A percentile compares a stretch with the other conserved stretches of the same genome.
phyloP scores from a whole-genome alignment of 2,113 vertebrate species.

The Macaca nemestrina region DNA sequence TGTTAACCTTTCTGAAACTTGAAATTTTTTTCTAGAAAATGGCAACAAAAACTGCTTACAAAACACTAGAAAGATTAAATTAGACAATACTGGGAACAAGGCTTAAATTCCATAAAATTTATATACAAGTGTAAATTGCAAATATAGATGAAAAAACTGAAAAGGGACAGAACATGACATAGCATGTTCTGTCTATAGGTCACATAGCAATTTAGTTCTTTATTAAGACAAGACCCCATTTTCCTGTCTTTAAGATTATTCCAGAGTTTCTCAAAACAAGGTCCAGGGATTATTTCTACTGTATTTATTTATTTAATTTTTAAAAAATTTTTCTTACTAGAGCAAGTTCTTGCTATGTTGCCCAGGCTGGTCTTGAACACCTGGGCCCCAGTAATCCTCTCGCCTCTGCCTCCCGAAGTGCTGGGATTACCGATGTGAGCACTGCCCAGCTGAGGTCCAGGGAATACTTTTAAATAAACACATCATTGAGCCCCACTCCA shows the following conservation, averaged over 20 bases:
- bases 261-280: not conserved
- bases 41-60: not conserved
- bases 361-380: not conserved
- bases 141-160: not conserved
- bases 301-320: too few species aligned
- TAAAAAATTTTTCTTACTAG: too few species aligned
- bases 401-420: not conserved
- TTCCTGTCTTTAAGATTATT: not conserved
- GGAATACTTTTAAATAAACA: not conserved
- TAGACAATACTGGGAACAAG: not conserved
- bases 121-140: not conserved
- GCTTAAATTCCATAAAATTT: not conserved
- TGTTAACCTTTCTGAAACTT: not conserved
- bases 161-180: not conserved
- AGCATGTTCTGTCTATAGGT: not conserved
- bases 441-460: not conserved
- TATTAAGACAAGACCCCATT: not conserved
- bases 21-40: not conserved
- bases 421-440: not conserved
- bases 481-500: not conserved
- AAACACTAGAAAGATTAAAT: not conserved
- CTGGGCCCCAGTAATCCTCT: not conserved
- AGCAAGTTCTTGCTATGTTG: not conserved
- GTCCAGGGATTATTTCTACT: not conserved
- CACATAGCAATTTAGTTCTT: not conserved